A percentile compares a stretch with the other conserved stretches of the same genome.
Evolutionary conservation across 2,888 invertebrate genomes (phyloP).

Genomic region (Conomelus anceps): DNA sequence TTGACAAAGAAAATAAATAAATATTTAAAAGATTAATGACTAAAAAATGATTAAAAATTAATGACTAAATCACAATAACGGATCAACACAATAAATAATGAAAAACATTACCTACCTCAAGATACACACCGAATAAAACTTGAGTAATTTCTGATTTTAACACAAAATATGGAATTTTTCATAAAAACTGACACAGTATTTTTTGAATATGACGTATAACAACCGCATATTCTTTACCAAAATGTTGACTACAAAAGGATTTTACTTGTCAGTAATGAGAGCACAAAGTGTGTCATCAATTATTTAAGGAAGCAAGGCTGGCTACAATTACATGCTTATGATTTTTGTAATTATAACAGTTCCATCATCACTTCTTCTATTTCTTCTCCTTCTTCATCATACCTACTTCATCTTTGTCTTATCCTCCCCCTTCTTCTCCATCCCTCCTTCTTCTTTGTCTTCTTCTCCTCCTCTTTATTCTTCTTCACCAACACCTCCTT

Average conservation of each 20-base stretch:
- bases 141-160: too few species aligned
- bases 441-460: neutral
- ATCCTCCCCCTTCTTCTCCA: neutral
- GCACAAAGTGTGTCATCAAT: neutral
- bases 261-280: neutral
- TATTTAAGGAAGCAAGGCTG: neutral
- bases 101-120: too few species aligned
- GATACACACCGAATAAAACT: too few species aligned
- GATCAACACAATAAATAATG: too few species aligned
- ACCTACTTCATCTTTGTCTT: neutral
- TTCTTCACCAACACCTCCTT: too few species aligned
- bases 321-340: neutral
- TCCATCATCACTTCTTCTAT: neutral
- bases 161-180: too few species aligned
- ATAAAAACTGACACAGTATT: too few species aligned
- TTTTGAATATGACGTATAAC: too few species aligned
- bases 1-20: too few species aligned
- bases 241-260: neutral
- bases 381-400: neutral
- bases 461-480: neutral
- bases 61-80: too few species aligned
- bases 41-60: too few species aligned
- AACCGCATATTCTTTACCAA: neutral
- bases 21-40: too few species aligned
- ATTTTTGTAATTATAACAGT: neutral